Evolutionary conservation across 2,888 invertebrate genomes (phyloP), one percentile per base, ranked within the genome.

Genomic region (Petrophora chlorosata): DNA sequence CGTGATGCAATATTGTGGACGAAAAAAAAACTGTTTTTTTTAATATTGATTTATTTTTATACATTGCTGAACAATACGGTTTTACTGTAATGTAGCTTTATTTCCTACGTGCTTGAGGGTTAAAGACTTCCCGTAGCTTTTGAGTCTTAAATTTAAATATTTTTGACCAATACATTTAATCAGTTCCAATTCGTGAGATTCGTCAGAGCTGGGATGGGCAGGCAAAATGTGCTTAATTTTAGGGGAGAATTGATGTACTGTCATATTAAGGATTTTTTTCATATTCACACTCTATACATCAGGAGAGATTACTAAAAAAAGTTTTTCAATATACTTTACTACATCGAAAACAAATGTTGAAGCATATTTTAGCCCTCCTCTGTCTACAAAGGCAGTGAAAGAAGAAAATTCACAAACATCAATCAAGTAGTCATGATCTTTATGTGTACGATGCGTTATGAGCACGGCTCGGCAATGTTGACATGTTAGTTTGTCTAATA

Each of bases 151-250:
- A 17, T 17, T 17, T 17, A 17, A 17, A 17, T 17, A 33, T 33
- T 33, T 33, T 33, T 33, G 17, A 17, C 32, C 19, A 19, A 19
- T 19, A 7, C 19, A 5, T 19, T 19, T 19, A 19, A 7, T 42
- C 33, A 42, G n/a, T 42, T 42, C 34, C 42, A 42, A 28, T 42
- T 42, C 42, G 42, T 42, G 42, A 28, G 34, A 42, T 34, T 42
- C 33, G 28, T 47, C 34, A 17, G 32, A 39, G n/a, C 19, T 46
- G 32, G 33, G 39, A 39, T 46, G 46, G 26, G 26, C 33, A 39
- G 39, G 33, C 38, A 33, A 26, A 39, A 47, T 47, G 34, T 40
- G 40, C 34, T 34, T 34, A 40, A 40, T 47, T 34, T 23, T 23
- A n/a, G 8, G n/a, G n/a, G 2, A 23, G 8, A 23, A 23, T n/a